A percentile compares a stretch with the other conserved stretches of the same genome.
Evolutionary conservation across 1,140 invertebrate genomes (phyloP).

Genomic region (Nixonia krombeini): DNA sequence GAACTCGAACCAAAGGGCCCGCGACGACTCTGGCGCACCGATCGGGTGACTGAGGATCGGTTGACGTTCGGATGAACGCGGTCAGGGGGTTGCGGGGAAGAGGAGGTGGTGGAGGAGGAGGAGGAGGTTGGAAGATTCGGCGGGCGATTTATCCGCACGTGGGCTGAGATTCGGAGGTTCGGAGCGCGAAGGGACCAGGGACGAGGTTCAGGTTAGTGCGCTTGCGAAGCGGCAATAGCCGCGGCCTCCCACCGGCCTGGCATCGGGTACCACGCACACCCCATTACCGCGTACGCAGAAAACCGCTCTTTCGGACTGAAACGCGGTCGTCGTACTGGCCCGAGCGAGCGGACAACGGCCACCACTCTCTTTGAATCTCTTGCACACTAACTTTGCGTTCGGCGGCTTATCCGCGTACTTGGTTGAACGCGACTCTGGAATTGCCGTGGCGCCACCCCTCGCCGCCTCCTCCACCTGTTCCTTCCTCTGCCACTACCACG

Average conservation of each 20-base stretch:
- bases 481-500: conserved; percentile 47
- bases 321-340: neutral
- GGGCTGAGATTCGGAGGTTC: no score
- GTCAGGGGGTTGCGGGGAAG: no score
- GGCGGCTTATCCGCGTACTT: conserved; percentile 63
- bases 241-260: neutral
- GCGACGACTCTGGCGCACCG: no score
- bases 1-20: no score
- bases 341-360: conserved; percentile 31
- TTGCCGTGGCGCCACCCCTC: conserved; percentile 69
- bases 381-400: conserved; percentile 59
- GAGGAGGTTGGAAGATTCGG: no score
- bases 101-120: no score
- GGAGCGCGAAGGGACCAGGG: no score
- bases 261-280: neutral
- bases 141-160: no score
- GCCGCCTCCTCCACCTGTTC: conserved; percentile 48
- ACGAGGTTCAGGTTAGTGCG: no score
- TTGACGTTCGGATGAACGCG: no score
- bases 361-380: conserved; percentile 46
- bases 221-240: neutral
- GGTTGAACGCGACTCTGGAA: conserved; percentile 68
- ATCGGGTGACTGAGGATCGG: no score
- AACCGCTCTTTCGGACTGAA: conserved; percentile 6
- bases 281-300: conserved; percentile 11